Base-by-base conservation (phyloP, 92 coral and sea anemone species). In the Epizoanthus scotinus region DNA sequence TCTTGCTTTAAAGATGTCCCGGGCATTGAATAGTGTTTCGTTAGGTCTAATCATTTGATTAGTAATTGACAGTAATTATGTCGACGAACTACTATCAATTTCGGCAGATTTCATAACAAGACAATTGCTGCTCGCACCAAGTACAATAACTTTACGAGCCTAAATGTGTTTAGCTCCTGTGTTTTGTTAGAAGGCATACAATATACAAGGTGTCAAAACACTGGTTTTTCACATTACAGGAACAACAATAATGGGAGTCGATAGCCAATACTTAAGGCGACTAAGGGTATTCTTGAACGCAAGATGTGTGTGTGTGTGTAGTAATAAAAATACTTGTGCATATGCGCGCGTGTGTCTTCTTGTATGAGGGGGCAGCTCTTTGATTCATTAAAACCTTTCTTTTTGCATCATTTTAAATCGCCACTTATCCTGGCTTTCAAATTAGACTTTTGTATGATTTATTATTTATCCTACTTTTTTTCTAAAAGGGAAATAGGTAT, bases 131-230 rank as follows among this genome's bases (percentile, higher is more conserved):
- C 68, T 75, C 68, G 22, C 55, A 40, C 61, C 21, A 75, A 40
- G 34, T 59, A 59, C 78, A 71, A 71, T 71, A 52, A 50, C 78
- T 28, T 74, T 57, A 47, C 52, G 57, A 56, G 1, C 22, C 56
- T 40, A 59, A 59, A 34, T 75, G 81, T 74, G 67, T 55, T 61
- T 49, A 58, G 61, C n/a, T 31, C 31, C 22, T 58, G n/a, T 36
- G 22, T 75, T 75, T 75, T 59, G 66, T 75, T 22, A 15, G 55
- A 8, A 27, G 25, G n/a, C n/a, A 75, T 38, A 75, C 81, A 75
- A 75, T 59, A 15, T 59, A 14, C 81, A 75, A 75, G 81, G 81
- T 75, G 81, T 75, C 61, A 75, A 47, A 75, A 59, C 81, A 9
- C 66, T 58, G 22, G 28, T 50, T 40, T 75, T 60, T 34, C 28